A percentile compares a stretch with the other conserved stretches of the same genome.
Conservation (phyloP, 2,797 vertebrate genomes). For the Clarias fuscus region DNA sequence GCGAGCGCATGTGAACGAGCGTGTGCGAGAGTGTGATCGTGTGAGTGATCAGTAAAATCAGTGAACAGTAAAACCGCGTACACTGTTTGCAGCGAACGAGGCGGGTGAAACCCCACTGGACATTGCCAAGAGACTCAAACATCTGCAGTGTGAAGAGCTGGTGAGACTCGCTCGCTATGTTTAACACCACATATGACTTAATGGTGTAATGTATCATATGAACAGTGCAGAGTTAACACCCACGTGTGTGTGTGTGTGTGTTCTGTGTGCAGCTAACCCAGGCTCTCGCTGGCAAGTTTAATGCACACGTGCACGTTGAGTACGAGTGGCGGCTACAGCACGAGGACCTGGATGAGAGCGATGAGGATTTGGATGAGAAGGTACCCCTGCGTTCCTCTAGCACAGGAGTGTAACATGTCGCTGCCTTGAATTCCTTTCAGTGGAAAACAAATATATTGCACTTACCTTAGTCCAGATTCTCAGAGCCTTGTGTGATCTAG, state of each 20-base stretch:
- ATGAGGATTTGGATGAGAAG: constrained; percentile 96
- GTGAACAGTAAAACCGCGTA: background rate
- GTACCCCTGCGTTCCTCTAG: constrained; percentile 48
- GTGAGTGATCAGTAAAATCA: no score
- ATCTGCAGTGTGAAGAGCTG: constrained; percentile 94
- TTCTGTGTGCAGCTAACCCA: constrained; percentile 82
- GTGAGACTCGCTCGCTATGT: constrained; percentile 72
- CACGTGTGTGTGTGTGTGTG: background rate
- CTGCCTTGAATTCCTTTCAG: background rate
- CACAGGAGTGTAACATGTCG: background rate
- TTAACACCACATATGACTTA: background rate
- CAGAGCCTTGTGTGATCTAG: background rate
- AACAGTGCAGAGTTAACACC: background rate
- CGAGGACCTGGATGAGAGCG: constrained; percentile 95
- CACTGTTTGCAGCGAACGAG: constrained; percentile 83
- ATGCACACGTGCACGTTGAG: constrained; percentile 95
- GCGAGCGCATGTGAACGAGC: no score
- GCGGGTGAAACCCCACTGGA: constrained; percentile 93
- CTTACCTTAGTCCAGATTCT: background rate
- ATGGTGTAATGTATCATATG: background rate
- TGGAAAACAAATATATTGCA: background rate
- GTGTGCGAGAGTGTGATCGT: no score
- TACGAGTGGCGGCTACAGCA: constrained; percentile 98
- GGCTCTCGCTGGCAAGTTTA: constrained; percentile 92
- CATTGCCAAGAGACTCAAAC: constrained; percentile 91